Evolutionary conservation across 1,140 invertebrate genomes (phyloP), one percentile per base, ranked within the genome.

Genomic region (Drosophila ficusphila): DNA sequence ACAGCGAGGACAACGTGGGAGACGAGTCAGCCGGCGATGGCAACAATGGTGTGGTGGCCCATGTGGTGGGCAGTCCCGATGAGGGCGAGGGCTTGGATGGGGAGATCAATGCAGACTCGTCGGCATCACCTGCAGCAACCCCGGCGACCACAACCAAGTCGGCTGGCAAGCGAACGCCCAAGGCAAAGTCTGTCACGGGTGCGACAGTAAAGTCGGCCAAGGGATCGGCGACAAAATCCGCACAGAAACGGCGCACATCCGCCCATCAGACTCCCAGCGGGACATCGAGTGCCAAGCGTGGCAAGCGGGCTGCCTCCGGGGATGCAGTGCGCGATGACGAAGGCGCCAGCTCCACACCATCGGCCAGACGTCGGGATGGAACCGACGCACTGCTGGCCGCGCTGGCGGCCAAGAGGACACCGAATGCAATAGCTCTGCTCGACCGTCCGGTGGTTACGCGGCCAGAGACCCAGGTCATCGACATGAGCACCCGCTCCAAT

Each of bases 401-500:
- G 0, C 16, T 88, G 19, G 57, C 62, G 8, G 64, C 82, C 18
- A 88, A 89, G 57, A 76, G 89, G 19, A 73, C 77, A 49, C 76
- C 82, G 0, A 91, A 90, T 41, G 79, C 90, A 29, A 90, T 91
- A 46, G 89, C 90, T 9, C 46, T 91, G 47, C 76, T 91, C 19
- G 83, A 91, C 69, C 71, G 90, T 14, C 88, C 90, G 4, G 76
- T 89, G 0, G 85, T 91, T 5, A 79, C 76, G 4, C 76, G 81
- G 14, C 92, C 97, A 94, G 95, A 95, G 49, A 94, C 94, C 1
- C 95, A 95, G 12, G 94, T 94, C 0, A 90, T 97, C 16, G 96
- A 98, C 89, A 93, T 97, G 52, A 94, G 94, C 90, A 95, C 94
- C 27, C 93, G 97, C 1, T 96, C 96, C 0, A 95, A 97, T 76